Conservation (phyloP, 2,797 vertebrate species). For the Hemibagrus guttatus region DNA sequence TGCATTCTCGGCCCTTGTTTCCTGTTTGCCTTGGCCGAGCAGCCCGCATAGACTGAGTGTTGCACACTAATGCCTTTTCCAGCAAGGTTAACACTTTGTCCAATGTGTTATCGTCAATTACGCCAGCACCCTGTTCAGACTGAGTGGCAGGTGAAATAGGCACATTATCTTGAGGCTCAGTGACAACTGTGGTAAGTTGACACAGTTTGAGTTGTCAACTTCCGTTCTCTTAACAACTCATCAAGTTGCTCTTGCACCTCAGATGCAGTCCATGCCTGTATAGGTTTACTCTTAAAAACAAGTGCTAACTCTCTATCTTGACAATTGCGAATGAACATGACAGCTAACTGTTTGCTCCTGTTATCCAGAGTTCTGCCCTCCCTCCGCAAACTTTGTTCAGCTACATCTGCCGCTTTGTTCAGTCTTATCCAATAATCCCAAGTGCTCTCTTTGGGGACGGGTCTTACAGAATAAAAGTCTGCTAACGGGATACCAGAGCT, state of each 20-base stretch:
- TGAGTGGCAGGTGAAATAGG: no score
- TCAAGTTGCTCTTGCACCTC: no score
- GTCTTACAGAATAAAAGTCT: background rate
- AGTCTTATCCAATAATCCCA: background rate
- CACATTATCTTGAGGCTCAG: background rate
- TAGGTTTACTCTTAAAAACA: no score
- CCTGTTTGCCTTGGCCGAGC: no score
- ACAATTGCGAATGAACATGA: background rate
- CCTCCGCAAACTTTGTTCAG: background rate
- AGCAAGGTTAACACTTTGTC: background rate
- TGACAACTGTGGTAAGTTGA: background rate
- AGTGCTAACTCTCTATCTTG: background rate
- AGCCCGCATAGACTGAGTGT: background rate
- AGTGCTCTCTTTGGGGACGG: background rate
- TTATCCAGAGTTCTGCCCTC: background rate
- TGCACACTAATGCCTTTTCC: background rate
- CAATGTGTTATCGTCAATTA: background rate
- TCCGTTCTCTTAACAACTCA: no score
- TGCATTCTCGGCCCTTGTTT: no score
- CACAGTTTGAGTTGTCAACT: no score
- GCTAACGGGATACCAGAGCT: background rate
- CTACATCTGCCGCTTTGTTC: background rate
- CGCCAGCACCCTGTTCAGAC: background rate
- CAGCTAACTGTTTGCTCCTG: background rate
- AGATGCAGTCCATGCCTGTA: no score